Conservation (phyloP, 2,888 invertebrate genomes). For the Drosophila sordidula region DNA sequence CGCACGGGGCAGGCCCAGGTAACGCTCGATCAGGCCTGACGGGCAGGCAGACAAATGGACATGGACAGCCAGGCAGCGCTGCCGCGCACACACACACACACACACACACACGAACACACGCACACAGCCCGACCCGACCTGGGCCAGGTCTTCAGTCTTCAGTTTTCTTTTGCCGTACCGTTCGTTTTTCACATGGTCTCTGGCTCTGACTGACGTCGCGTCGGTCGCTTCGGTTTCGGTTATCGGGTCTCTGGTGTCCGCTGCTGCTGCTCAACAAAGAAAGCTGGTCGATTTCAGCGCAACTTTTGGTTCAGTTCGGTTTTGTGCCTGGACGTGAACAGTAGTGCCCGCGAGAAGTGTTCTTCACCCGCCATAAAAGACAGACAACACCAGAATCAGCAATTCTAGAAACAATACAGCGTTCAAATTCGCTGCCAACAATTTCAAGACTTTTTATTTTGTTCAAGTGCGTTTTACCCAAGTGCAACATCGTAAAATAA, state of each 20-base stretch:
- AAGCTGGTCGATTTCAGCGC: constrained; percentile 81
- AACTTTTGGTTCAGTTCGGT: constrained; percentile 82
- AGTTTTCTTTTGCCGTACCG: constrained; percentile 54
- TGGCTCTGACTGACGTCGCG: constrained; percentile 45
- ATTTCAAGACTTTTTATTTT: constrained; percentile 11
- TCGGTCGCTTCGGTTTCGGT: constrained; percentile 50
- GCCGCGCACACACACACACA: constrained; percentile 27
- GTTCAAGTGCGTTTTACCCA: constrained; percentile 22
- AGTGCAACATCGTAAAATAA: constrained; percentile 4
- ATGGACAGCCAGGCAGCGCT: constrained; percentile 43
- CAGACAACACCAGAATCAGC: neutral
- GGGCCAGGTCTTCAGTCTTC: constrained; percentile 42
- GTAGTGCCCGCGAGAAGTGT: constrained; percentile 66
- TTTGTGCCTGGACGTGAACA: constrained; percentile 82
- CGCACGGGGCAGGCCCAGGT: constrained; percentile 44
- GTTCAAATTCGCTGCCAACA: neutral
- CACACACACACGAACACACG: constrained; percentile 12
- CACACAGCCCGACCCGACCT: constrained; percentile 29
- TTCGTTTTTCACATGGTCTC: constrained; percentile 63
- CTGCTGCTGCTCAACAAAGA: constrained; percentile 80
- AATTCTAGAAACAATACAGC: neutral
- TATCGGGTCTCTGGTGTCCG: constrained; percentile 42
- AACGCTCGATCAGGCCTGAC: constrained; percentile 47
- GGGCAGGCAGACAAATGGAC: constrained; percentile 57
- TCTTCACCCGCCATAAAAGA: constrained; percentile 27